Evolutionary conservation across 2,113 vertebrate genomes (phyloP).

Genomic region (Lycocorax pyrrhopterus): DNA sequence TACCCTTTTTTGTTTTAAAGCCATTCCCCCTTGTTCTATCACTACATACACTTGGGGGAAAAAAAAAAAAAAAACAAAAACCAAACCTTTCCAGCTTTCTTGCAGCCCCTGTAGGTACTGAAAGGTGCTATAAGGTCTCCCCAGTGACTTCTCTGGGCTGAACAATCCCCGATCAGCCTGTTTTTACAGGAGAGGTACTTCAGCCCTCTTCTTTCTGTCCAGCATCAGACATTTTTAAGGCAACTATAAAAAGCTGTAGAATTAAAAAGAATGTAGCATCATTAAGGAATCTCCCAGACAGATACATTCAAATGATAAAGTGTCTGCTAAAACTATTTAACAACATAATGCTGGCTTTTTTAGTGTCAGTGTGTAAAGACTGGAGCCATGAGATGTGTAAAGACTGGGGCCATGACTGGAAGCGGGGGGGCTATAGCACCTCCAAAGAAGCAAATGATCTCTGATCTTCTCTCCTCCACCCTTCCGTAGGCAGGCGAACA

Average conservation of each 20-base stretch:
- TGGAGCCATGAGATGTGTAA: background rate
- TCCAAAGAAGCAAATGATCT: background rate
- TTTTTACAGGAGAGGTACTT: background rate
- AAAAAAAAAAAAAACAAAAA: background rate
- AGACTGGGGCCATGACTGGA: background rate
- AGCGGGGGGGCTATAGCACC: background rate
- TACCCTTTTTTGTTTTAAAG: background rate
- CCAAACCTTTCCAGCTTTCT: background rate
- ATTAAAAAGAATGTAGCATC: background rate
- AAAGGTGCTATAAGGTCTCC: background rate
- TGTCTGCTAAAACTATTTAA: slow-evolving; percentile 24
- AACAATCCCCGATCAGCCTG: background rate
- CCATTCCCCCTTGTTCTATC: background rate
- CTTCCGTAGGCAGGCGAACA: rapidly evolving
- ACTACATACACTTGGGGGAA: background rate
- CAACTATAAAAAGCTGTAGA: background rate
- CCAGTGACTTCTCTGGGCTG: background rate
- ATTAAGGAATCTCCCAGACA: background rate
- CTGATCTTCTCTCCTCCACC: background rate
- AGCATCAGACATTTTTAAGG: background rate
- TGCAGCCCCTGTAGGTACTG: background rate
- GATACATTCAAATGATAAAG: background rate
- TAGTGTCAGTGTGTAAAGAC: background rate
- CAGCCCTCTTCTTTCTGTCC: background rate
- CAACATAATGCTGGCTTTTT: background rate